A percentile compares a stretch with the other conserved stretches of the same genome.
Evolutionary conservation across 2,888 invertebrate genomes (phyloP).

Genomic region (Synergus japonicus): DNA sequence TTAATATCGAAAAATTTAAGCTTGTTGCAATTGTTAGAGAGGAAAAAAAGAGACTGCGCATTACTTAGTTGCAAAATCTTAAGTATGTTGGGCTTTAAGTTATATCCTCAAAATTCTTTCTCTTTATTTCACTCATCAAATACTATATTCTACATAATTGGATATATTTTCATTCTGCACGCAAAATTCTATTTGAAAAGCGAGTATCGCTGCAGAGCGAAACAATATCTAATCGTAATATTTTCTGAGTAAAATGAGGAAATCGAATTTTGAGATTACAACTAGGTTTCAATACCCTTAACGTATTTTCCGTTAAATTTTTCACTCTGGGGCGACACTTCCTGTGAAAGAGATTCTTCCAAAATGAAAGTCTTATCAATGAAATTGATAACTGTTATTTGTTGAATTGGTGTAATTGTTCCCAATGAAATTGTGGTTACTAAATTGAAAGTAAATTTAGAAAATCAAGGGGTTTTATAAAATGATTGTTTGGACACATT

Average conservation of each 20-base stretch:
- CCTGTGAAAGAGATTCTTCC: background rate
- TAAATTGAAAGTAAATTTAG: background rate
- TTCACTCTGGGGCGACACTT: slow-evolving; percentile 31
- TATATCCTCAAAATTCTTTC: too few relatives aligned
- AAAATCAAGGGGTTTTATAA: slow-evolving; percentile 1
- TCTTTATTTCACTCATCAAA: too few relatives aligned
- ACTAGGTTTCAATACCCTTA: too few relatives aligned
- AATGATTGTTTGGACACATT: background rate
- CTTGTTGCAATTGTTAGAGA: slow-evolving; percentile 19
- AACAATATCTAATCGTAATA: background rate
- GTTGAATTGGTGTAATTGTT: background rate
- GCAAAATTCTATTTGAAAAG: too few relatives aligned
- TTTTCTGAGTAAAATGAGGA: background rate
- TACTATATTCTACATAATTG: too few relatives aligned
- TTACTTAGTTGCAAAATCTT: background rate
- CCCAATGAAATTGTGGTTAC: background rate
- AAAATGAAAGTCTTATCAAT: slow-evolving; percentile 9
- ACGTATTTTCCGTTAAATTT: slow-evolving; percentile 1
- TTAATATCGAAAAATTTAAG: slow-evolving; percentile 8
- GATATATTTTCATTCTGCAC: too few relatives aligned
- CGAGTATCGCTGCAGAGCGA: too few relatives aligned
- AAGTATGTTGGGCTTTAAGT: background rate
- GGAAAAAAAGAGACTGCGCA: slow-evolving; percentile 34
- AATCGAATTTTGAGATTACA: too few relatives aligned
- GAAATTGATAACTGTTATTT: slow-evolving; percentile 22